Evolutionary conservation across 2,113 vertebrate genomes (phyloP).

Genomic region (Plecturocebus donacophilus): DNA sequence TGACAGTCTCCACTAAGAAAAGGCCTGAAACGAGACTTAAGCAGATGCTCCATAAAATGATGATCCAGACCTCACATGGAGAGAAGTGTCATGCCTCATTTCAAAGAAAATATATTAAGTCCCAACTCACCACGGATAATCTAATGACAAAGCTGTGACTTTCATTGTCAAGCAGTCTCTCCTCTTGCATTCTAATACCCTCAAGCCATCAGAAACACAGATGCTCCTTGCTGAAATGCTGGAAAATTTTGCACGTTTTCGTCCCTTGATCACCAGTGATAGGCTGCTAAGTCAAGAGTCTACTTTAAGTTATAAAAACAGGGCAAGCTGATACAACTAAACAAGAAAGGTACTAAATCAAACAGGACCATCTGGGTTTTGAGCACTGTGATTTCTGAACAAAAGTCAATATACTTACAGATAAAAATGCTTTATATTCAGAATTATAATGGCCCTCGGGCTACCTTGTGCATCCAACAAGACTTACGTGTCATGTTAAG

Average conservation of each 20-base stretch:
- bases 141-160: slow-evolving; percentile 2
- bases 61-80: neutral
- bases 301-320: slow-evolving; percentile 31
- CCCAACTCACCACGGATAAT: slow-evolving; percentile 45
- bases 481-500: neutral
- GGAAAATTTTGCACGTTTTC: neutral
- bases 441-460: neutral
- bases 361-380: slow-evolving; percentile 51
- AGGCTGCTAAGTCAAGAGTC: neutral
- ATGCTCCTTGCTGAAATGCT: neutral
- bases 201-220: neutral
- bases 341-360: slow-evolving; percentile 44
- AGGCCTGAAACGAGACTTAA: slow-evolving; percentile 34
- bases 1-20: slow-evolving; percentile 34
- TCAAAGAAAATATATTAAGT: slow-evolving; percentile 39
- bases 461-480: slow-evolving; percentile 1
- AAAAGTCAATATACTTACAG: neutral
- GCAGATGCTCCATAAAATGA: slow-evolving; percentile 51
- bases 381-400: slow-evolving; percentile 14
- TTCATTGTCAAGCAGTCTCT: neutral
- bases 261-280: neutral
- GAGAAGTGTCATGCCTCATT: neutral
- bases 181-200: neutral
- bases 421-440: neutral
- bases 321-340: neutral